Conservation (phyloP, 2,888 invertebrate genomes). For the Nematopogon swammerdamellus region DNA sequence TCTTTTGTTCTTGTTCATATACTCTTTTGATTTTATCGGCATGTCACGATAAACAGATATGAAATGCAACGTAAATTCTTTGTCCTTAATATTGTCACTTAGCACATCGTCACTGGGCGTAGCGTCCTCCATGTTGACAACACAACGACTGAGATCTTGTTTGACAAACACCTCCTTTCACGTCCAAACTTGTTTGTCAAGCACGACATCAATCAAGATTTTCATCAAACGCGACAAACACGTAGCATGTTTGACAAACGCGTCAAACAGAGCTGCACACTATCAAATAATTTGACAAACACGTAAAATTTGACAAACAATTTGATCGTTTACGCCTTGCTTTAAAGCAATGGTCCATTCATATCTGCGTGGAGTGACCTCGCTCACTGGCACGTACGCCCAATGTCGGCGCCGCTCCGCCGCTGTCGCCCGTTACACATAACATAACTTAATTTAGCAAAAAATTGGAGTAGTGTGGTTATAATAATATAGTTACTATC, state of each 20-base stretch:
- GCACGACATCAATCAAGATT: constrained; percentile 1
- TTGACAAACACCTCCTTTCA: neutral
- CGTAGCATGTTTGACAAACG: neutral
- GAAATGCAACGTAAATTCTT: constrained; percentile 10
- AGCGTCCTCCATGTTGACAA: constrained; percentile 8
- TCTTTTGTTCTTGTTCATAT: constrained; percentile 12
- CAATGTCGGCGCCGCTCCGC: too few relatives aligned
- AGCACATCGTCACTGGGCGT: constrained; percentile 8
- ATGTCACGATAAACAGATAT: constrained; percentile 9
- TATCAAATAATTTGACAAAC: constrained; percentile 2
- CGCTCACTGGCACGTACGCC: too few relatives aligned
- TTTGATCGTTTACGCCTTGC: neutral
- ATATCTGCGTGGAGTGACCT: too few relatives aligned
- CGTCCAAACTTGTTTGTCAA: neutral
- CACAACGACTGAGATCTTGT: neutral
- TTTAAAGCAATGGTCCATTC: too few relatives aligned
- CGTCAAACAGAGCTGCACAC: constrained; percentile 1
- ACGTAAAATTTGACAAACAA: constrained; percentile 1
- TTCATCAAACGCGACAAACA: neutral
- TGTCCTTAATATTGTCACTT: constrained; percentile 6
- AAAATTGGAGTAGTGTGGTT: too few relatives aligned
- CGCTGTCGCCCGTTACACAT: too few relatives aligned
- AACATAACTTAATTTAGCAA: too few relatives aligned
- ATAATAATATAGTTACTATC: too few relatives aligned
- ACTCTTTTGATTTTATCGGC: constrained; percentile 11